phyloP scores from a whole-genome alignment of 2,797 vertebrate species.

The Anomalospiza imberbis region DNA sequence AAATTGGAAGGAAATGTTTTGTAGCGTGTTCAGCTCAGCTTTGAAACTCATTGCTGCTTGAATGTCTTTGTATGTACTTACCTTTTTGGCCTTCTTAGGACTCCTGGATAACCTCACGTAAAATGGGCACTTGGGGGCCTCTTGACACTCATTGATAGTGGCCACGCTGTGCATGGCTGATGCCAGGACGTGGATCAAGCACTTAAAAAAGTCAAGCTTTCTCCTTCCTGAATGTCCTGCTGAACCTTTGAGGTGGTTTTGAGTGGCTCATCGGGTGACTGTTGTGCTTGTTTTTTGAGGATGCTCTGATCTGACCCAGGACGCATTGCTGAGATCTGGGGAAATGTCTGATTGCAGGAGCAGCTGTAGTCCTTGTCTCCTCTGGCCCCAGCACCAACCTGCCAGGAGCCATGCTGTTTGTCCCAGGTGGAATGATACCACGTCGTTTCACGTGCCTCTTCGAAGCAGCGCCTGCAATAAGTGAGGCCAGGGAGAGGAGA shows the following conservation, averaged over 20 bases:
- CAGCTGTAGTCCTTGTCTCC: neutral
- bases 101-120: neutral
- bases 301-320: neutral
- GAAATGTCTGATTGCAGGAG: neutral
- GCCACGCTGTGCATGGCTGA: neutral
- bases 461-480: neutral
- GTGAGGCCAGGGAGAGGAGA: neutral
- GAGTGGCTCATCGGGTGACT: neutral
- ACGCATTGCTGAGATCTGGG: neutral
- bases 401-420: neutral
- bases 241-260: neutral
- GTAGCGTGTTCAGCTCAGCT: neutral
- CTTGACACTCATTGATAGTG: neutral
- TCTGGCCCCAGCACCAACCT: neutral
- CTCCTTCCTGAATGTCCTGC: neutral
- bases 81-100: neutral
- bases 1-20: neutral
- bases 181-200: neutral
- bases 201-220: neutral
- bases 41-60: neutral
- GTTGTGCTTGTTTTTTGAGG: neutral
- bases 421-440: accelerated
- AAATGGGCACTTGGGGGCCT: neutral
- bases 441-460: neutral
- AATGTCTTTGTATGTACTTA: neutral